These are phyloP conservation scores for Dastarcus helophoroides DNA, from an alignment of 2,888 invertebrate genomes.

Conservation along the genomic window DNA sequence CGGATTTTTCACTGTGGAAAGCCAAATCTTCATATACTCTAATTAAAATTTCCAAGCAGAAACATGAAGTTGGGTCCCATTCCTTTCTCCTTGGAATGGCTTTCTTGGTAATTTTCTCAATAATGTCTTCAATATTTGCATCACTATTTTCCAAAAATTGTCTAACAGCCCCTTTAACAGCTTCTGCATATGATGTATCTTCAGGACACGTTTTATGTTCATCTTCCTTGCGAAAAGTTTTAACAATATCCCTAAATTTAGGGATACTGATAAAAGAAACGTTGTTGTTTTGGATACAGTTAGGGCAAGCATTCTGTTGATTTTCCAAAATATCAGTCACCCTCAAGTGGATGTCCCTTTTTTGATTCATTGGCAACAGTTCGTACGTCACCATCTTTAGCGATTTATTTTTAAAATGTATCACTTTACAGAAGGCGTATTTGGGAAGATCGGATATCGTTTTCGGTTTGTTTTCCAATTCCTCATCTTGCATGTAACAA, in stretches of 20 bases:
- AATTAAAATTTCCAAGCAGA: constrained; percentile 23
- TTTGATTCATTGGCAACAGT: constrained; percentile 42
- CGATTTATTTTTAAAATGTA: constrained; percentile 43
- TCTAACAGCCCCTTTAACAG: constrained; percentile 4
- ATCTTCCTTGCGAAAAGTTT: no score
- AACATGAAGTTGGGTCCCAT: constrained; percentile 22
- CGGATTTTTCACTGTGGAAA: constrained; percentile 19
- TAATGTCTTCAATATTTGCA: background rate
- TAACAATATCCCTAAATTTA: no score
- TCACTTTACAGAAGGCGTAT: constrained; percentile 46
- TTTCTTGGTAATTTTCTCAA: constrained; percentile 1
- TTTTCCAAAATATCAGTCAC: constrained; percentile 42
- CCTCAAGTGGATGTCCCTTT: constrained; percentile 44
- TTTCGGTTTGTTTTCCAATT: constrained; percentile 30
- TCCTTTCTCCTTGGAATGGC: constrained; percentile 13
- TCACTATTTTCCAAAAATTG: constrained; percentile 1
- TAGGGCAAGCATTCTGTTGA: constrained; percentile 40
- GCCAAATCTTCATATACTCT: constrained; percentile 20
- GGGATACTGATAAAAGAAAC: no score
- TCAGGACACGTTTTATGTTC: no score
- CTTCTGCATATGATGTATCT: no score
- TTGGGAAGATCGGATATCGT: constrained; percentile 36
- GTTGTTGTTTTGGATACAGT: constrained; percentile 32
- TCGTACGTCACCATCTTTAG: constrained; percentile 45
- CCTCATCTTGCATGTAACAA: constrained; percentile 36